Evolutionary conservation across 2,113 vertebrate species (phyloP).

Genomic region (Dolichotis patagonum): DNA sequence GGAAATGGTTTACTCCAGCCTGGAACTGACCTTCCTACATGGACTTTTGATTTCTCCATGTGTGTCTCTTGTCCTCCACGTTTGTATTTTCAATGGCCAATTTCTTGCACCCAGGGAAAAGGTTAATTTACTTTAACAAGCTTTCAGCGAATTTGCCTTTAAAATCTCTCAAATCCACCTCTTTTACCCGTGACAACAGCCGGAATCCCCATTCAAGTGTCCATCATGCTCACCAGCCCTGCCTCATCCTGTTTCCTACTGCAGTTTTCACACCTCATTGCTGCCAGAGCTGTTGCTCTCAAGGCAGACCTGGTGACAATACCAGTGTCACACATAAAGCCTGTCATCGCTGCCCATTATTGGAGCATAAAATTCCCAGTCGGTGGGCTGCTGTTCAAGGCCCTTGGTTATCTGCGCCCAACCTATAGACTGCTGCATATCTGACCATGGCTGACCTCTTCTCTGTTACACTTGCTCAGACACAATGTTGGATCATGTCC

Average conservation of each 20-base stretch:
- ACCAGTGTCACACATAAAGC: neutral
- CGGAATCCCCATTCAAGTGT: neutral
- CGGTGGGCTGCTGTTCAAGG: neutral
- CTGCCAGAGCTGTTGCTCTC: neutral
- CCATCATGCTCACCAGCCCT: neutral
- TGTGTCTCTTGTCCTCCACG: neutral
- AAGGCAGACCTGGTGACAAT: neutral
- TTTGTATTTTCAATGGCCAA: neutral
- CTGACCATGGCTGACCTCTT: neutral
- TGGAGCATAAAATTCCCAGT: neutral
- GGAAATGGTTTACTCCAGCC: neutral
- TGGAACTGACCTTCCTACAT: neutral
- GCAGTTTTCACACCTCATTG: no score
- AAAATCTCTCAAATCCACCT: neutral
- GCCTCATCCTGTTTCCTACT: neutral
- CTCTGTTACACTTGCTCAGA: neutral
- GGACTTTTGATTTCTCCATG: neutral
- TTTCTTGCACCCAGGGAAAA: neutral
- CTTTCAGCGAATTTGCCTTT: neutral
- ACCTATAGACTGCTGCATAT: accelerated
- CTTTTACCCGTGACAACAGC: neutral
- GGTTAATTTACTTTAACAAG: neutral
- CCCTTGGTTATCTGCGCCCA: neutral
- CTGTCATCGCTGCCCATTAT: neutral
- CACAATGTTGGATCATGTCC: no score